A percentile compares a stretch with the other conserved stretches of the same genome.
Evolutionary conservation across 2,888 invertebrate genomes (phyloP).

Genomic region (Chloroclystis v-ata): DNA sequence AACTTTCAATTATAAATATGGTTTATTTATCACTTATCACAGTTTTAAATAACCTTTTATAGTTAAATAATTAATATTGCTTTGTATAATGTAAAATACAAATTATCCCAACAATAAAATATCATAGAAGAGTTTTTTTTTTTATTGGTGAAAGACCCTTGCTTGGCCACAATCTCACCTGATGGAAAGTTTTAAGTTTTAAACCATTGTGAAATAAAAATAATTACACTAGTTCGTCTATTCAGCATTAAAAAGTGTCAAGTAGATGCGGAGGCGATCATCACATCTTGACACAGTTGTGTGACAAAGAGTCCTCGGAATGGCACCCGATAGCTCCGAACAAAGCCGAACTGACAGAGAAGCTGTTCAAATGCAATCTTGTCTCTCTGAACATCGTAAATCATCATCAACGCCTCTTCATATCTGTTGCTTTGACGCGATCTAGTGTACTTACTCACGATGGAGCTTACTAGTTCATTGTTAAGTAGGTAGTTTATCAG

Average conservation of each 20-base stretch:
- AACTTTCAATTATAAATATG: no score
- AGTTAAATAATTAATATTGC: no score
- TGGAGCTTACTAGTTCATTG: conserved; percentile 3
- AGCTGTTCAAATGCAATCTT: conserved; percentile 16
- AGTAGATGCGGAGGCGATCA: conserved; percentile 13
- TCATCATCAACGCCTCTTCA: conserved; percentile 14
- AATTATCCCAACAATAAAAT: no score
- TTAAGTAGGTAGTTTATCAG: neutral
- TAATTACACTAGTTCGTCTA: no score
- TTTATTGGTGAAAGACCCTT: no score
- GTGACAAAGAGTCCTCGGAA: conserved; percentile 19
- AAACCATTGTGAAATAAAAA: no score
- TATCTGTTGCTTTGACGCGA: conserved; percentile 6
- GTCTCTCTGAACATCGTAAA: conserved; percentile 17
- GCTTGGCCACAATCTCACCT: no score
- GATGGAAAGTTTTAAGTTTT: no score
- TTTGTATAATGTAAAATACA: no score
- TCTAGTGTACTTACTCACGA: neutral
- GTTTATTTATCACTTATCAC: no score
- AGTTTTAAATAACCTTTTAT: no score
- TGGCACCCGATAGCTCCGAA: conserved; percentile 19
- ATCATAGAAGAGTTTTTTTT: no score
- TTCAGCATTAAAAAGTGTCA: neutral
- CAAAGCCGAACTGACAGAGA: conserved; percentile 11
- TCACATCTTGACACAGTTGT: conserved; percentile 28